Conservation (phyloP, 2,797 vertebrate species). For the Chelonia mydas region DNA sequence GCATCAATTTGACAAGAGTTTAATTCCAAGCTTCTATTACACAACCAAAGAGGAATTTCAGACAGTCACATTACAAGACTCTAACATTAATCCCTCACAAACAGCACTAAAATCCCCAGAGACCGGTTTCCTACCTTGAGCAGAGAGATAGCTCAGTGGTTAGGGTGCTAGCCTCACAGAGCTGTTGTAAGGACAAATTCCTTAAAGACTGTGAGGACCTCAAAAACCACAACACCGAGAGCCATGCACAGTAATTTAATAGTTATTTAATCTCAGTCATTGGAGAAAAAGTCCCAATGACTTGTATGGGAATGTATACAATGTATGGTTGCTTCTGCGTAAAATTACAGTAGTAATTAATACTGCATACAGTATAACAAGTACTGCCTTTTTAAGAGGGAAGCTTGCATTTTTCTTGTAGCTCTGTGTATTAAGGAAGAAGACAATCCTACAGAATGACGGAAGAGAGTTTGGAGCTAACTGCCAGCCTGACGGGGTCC, state of each 20-base stretch:
- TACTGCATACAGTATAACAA: neutral
- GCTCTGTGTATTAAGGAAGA: neutral
- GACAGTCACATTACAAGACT: neutral
- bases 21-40: neutral
- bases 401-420: accelerated
- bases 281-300: accelerated
- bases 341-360: neutral
- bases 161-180: too few relatives aligned
- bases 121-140: neutral
- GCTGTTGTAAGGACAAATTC: neutral
- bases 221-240: neutral
- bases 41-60: neutral
- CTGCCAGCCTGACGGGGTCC: neutral
- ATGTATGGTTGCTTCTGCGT: neutral
- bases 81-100: neutral
- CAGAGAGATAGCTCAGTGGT: neutral
- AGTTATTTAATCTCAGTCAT: neutral
- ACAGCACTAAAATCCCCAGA: neutral
- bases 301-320: too few relatives aligned
- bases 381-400: accelerated
- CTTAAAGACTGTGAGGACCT: neutral
- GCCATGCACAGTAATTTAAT: neutral
- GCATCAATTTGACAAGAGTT: neutral
- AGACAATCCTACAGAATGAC: neutral
- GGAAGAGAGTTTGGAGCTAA: neutral